Evolutionary conservation across 1,140 invertebrate species (phyloP), one percentile per base, ranked within the genome.

Genomic region (Plodia interpunctella): DNA sequence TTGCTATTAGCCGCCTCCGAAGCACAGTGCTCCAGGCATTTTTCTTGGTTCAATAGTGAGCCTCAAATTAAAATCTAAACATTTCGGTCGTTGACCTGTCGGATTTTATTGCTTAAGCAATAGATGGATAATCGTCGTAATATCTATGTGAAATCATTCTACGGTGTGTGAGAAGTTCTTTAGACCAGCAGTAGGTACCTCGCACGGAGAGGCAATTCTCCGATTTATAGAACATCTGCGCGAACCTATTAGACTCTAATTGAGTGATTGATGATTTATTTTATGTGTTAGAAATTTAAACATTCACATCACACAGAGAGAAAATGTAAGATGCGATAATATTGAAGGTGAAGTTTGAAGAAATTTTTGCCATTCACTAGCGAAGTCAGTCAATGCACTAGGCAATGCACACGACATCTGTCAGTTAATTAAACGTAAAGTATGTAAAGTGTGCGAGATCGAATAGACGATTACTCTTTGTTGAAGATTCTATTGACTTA

Each of bases 121-220:
- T 77, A 81, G 76, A 83, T 79, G 74, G 73, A 80, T 82, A 72
- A 72, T 78, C 68, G 78, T 78, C 76, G 72, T 76, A 75, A 79
- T 80, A 72, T 77, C 74, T 74, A 81, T 78, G 83, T 78, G 76
- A 84, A 86, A 81, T 74, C 66, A 70, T 64, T 72, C 64, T 65
- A 66, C 68, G 57, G 67, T 67, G 72, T 79, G 79, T 80, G 73
- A 80, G 80, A 80, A 65, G 53, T 66, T 44, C 38, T 44, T 61
- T 35, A 59, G 65, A 65, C 70, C 66, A 66, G 70, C 72, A 72
- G 63, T n/a, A n/a, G n/a, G n/a, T 70, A 66, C 72, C 68, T 52
- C 65, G 61, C 25, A 66, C 53, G 56, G 50, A 60, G 60, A 55
- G 69, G 63, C 60, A 69, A 74, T 72, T 74, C 72, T 56, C 65